Evolutionary conservation across 1,140 invertebrate genomes (phyloP), one percentile per base, ranked within the genome.

Genomic region (Caenorhabditis inopinata): DNA sequence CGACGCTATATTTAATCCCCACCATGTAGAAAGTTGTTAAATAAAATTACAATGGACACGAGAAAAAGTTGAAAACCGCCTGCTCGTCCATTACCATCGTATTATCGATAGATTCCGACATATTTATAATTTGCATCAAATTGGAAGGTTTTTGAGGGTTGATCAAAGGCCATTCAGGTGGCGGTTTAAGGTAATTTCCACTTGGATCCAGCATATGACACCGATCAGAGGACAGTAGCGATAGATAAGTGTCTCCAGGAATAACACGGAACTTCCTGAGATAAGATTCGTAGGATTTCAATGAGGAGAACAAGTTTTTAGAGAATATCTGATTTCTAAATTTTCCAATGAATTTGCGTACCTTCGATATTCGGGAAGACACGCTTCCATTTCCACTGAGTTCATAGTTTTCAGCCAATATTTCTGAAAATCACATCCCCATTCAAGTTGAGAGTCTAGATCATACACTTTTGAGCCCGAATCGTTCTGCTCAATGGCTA

Each of bases 241-340:
- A 12, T 6, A 78, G 51, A 27, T 68, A 78, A 1, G n/a, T 35
- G 3, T 6, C 5, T 6, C 47, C 51, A 4, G 53, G 77, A 14
- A 78, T 68, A 23, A 78, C 45, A 16, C 77, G 77, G 29, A 78
- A 78, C 23, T 53, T 35, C 29, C 76, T 77, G 76, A 18, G 58
- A 46, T 25, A 32, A 38, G 45, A 25, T 35, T n/a, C 23, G 21
- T 12, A 47, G 73, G 42, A 42, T 7, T 42, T 42, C 38, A 42
- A 42, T 7, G 6, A 7, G 38, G 9, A 32, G 2, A 75, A 29
- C 53, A 75, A 46, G n/a, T 21, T 11, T n/a, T n/a, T 75, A 51
- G n/a, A 51, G 48, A 7, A n/a, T 51, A 25, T 6, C n/a, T 32
- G 35, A 29, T 32, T 68, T 38, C 32, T 42, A 42, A 29, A 68